Percentiles rank a stretch among this genome's conserved stretches.
These are phyloP conservation scores for Julus scanicus DNA, from an alignment of 2,888 invertebrate genomes.

Conservation along the genomic window DNA sequence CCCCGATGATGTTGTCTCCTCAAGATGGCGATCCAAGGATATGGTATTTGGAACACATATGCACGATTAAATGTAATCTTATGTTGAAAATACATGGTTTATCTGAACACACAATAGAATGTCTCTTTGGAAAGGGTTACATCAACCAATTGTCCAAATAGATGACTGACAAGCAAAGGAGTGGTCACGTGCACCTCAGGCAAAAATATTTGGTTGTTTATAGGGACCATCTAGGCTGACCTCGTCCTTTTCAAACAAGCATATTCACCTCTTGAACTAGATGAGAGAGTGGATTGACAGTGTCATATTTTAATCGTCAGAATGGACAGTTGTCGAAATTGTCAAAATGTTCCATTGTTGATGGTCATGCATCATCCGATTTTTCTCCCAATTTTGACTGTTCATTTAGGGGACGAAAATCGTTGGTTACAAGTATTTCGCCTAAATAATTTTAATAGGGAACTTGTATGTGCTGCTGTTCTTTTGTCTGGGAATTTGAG, in stretches of 20 bases:
- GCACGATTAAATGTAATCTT: not conserved
- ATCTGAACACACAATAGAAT: not conserved
- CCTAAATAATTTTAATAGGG: too few species aligned
- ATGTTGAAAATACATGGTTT: not conserved
- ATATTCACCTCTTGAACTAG: constrained; percentile 11
- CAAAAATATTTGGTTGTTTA: too few species aligned
- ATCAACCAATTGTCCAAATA: not conserved
- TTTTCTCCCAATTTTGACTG: too few species aligned
- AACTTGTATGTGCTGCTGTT: too few species aligned
- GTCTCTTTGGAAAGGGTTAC: not conserved
- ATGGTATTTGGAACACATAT: not conserved
- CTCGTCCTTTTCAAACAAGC: not conserved
- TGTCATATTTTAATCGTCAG: too few species aligned
- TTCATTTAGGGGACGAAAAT: too few species aligned
- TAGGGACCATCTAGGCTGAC: not conserved
- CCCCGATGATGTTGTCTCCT: not conserved
- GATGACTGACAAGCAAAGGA: not conserved
- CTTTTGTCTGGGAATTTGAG: too few species aligned
- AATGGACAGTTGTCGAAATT: too few species aligned
- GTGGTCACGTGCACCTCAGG: not conserved
- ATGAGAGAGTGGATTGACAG: not conserved
- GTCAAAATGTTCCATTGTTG: too few species aligned
- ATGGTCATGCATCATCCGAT: too few species aligned
- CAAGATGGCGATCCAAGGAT: not conserved
- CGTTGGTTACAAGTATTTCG: too few species aligned